Base-by-base conservation (phyloP, 2,113 vertebrate species). In the Phoxinus phoxinus region DNA sequence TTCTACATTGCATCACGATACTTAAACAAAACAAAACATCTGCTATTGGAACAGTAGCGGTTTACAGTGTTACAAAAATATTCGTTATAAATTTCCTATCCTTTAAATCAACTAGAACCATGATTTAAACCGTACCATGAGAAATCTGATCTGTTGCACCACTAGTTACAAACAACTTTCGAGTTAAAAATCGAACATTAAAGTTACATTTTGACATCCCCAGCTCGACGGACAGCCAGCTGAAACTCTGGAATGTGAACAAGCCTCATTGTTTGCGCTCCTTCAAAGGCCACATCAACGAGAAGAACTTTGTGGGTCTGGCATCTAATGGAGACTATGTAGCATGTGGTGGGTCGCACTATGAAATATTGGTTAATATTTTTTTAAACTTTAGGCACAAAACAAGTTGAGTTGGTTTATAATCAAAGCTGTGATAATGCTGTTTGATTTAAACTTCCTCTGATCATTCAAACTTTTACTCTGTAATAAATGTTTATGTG, bases 201-300 rank as follows among this genome's bases (percentile, higher is more conserved):
- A 46, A 81, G 8, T 72, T 17, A 0, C 56, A 37, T 48, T 56
- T 27, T 81, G 25, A 10, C 46, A 15, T 56, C 69, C 74, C 75
- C n/a, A 99, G 98, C 81, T 99, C 98, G 53, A 99, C 98, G 88
- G 98, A 99, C 91, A 99, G 98, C 86, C 98, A 99, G 90, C 95
- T 99, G 87, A 99, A 99, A 94, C 94, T 99, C 72, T 99, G 98
- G 98, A 99, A 98, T 0, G 98, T 99, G 4, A 97, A 97, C 93
- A 99, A 99, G 88, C 97, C 98, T 56, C 97, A 99, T 90, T 99
- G 98, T 87, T 91, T 99, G 75, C 97, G 98, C 87, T 99, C 98
- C 85, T 99, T 99, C 93, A 99, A 99, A 92, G 98, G 98, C 89
- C 98, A 99, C 92, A 99, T 99, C 92, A 99, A 99, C 0, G 98